Percentiles rank a stretch among this genome's conserved stretches.
Evolutionary conservation across 2,797 vertebrate genomes (phyloP).

Genomic region (Poeciliopsis presidionis): DNA sequence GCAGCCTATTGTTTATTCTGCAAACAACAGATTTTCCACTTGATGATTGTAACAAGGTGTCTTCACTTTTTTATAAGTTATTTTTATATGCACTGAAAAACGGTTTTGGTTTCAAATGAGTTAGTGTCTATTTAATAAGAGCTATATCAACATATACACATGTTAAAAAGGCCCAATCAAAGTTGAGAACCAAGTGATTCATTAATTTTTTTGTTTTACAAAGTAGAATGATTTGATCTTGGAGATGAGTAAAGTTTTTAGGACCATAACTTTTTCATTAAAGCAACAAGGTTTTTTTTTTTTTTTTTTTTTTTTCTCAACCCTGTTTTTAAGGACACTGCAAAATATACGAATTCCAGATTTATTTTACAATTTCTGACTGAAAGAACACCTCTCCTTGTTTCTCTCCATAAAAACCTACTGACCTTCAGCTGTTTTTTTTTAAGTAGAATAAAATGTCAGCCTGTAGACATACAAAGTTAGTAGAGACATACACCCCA

Average conservation of each 20-base stretch:
- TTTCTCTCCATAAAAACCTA: not conserved
- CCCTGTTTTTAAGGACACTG: not conserved
- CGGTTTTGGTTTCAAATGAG: not conserved
- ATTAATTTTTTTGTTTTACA: not conserved
- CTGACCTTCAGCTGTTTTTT: not conserved
- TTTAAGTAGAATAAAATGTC: not conserved
- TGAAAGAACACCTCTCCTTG: not conserved
- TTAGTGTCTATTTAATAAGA: not conserved
- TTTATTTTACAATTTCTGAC: not conserved
- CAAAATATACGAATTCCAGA: not conserved
- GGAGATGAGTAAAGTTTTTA: not conserved
- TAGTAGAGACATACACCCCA: not conserved
- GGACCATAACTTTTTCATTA: not conserved
- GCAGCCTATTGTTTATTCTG: not conserved
- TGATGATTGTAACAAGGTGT: not conserved
- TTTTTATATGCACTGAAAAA: not conserved
- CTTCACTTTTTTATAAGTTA: not conserved
- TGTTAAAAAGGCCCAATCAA: not conserved
- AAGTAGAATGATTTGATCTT: not conserved
- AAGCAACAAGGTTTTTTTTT: not conserved
- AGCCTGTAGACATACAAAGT: not conserved
- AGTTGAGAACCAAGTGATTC: not conserved
- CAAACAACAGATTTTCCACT: not conserved
- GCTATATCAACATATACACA: not conserved
- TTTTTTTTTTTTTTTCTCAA: not conserved